A percentile compares a stretch with the other conserved stretches of the same genome.
These are phyloP conservation scores for Drosophila lacteicornis DNA, from an alignment of 1,140 invertebrate genomes.

Conservation along the genomic window DNA sequence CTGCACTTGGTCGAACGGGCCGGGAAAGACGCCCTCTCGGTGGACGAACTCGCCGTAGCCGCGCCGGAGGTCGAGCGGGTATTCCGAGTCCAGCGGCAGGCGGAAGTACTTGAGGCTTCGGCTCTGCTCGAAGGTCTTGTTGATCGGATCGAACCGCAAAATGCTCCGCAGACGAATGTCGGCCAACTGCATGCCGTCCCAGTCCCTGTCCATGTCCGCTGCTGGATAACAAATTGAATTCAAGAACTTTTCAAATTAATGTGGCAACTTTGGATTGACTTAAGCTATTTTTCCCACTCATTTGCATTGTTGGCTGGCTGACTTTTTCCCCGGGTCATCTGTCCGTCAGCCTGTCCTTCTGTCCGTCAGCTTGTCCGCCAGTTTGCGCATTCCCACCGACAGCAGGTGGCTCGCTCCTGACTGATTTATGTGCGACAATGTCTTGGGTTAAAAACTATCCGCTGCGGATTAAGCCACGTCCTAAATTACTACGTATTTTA, in stretches of 20 bases:
- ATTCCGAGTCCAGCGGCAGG: background rate
- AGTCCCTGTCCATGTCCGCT: too few species aligned
- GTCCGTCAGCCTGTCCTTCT: background rate
- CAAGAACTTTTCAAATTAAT: conserved; percentile 41
- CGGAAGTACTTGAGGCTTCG: conserved; percentile 5
- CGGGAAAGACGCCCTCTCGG: background rate
- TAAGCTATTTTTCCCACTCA: conserved; percentile 14
- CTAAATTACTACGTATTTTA: too few species aligned
- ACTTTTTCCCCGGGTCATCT: conserved; percentile 18
- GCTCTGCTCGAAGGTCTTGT: background rate
- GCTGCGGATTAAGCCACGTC: conserved; percentile 22
- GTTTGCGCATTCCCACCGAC: conserved; percentile 21
- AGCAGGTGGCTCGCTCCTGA: conserved; percentile 36
- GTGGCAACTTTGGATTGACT: conserved; percentile 30
- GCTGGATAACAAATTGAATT: conserved; percentile 35
- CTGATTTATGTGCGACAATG: conserved; percentile 48
- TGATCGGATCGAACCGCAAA: background rate
- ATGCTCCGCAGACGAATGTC: conserved; percentile 7
- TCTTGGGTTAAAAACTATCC: conserved; percentile 20
- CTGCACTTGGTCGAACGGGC: background rate
- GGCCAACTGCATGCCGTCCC: background rate
- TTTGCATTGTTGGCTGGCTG: conserved; percentile 10
- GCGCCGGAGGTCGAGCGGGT: conserved; percentile 4
- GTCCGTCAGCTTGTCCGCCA: conserved; percentile 9
- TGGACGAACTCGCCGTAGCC: background rate